Conservation (phyloP, 2,797 vertebrate genomes). For the Crax fasciolata region DNA sequence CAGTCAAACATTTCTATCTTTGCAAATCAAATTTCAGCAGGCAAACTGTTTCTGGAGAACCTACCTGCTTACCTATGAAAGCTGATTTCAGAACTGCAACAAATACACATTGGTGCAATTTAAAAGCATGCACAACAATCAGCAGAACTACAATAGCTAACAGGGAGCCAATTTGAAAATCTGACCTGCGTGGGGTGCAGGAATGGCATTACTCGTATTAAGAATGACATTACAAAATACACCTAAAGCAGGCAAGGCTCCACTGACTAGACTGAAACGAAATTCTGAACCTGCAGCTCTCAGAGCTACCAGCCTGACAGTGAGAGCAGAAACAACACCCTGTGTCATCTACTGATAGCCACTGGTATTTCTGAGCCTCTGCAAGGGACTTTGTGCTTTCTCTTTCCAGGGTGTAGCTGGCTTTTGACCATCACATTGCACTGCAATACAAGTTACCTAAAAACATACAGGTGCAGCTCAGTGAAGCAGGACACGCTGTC, state of each 20-base stretch:
- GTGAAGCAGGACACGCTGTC: background rate
- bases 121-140: background rate
- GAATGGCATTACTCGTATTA: background rate
- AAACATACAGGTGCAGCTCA: background rate
- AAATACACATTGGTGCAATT: background rate
- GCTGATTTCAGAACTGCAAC: background rate
- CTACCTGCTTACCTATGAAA: background rate
- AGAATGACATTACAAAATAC: background rate
- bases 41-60: background rate
- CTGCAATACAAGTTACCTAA: background rate
- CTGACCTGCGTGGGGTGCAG: background rate
- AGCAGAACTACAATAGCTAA: background rate
- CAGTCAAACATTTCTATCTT: background rate
- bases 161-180: background rate
- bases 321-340: background rate
- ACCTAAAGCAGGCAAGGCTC: background rate
- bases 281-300: background rate
- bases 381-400: background rate
- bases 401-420: background rate
- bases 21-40: slow-evolving; percentile 2
- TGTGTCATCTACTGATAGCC: fast-evolving
- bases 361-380: background rate
- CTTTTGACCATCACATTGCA: background rate
- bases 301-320: background rate
- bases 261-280: background rate